Evolutionary conservation across 1,140 invertebrate species (phyloP), one percentile per base, ranked within the genome.

Genomic region (Aphelenchoides fujianensis): DNA sequence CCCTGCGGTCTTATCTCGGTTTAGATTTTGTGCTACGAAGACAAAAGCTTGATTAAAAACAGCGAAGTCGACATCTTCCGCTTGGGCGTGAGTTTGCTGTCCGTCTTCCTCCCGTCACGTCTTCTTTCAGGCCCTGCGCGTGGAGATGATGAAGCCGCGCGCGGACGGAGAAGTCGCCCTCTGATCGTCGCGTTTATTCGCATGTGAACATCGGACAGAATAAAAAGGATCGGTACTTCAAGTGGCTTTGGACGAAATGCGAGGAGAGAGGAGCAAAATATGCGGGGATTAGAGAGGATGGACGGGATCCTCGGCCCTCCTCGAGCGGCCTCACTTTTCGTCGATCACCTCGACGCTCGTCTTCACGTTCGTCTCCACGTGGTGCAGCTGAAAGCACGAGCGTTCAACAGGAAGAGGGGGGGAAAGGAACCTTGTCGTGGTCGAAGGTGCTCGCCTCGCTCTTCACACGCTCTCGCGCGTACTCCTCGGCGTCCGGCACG

Each of bases 381-480:
- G 76, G 32, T 78, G 69, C 34, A 78, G 69, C 23, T n/a, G n/a
- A n/a, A n/a, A n/a, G n/a, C n/a, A n/a, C n/a, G n/a, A n/a, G n/a
- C n/a, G n/a, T n/a, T n/a, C n/a, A n/a, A n/a, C n/a, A n/a, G n/a
- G n/a, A n/a, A n/a, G n/a, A n/a, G n/a, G n/a, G n/a, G n/a, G n/a
- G n/a, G n/a, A n/a, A n/a, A n/a, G n/a, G n/a, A n/a, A n/a, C n/a
- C n/a, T 73, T 36, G 36, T 34, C 63, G 41, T 78, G 72, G 73
- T 78, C 76, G 67, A 79, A 78, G 1, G 55, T 66, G 27, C 72
- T 63, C 23, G 76, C 76, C 37, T 53, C 34, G 12, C 63, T 70
- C 34, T 73, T 52, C 32, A 73, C 71, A 68, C 79, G 78, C 73
- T 78, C 76, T 19, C 75, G 72, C 55, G 76, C 70, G 35, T 72